Conservation (phyloP, 1,140 invertebrate species). For the Phymastichus coffea region DNA sequence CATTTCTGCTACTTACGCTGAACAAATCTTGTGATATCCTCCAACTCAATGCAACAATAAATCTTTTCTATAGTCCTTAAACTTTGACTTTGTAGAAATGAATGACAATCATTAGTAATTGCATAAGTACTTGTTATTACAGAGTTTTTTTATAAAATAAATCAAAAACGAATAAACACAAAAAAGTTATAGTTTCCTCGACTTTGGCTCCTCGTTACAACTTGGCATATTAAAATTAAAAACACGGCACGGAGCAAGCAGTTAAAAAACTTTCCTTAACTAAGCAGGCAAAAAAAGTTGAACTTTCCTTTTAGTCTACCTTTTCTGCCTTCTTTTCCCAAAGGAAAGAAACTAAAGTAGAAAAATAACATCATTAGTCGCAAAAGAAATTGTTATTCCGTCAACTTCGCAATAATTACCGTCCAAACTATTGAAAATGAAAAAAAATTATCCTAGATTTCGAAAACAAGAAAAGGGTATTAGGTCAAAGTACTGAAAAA, state of each 20-base stretch:
- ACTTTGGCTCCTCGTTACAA: slow-evolving; percentile 9
- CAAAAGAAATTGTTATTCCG: neutral
- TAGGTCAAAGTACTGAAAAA: slow-evolving; percentile 1
- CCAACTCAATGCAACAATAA: too few species aligned
- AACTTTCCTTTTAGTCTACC: neutral
- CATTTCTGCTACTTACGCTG: too few species aligned
- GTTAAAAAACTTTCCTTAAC: neutral
- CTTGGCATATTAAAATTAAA: slow-evolving; percentile 12
- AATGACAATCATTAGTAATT: too few species aligned
- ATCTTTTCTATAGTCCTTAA: too few species aligned
- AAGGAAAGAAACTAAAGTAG: neutral
- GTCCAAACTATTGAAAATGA: neutral
- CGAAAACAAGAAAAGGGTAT: neutral
- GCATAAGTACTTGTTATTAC: neutral
- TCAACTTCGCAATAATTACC: too few species aligned
- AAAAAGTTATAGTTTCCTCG: neutral
- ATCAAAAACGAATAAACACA: neutral
- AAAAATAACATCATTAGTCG: neutral
- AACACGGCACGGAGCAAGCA: slow-evolving; percentile 2
- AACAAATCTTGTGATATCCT: too few species aligned
- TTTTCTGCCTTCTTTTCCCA: neutral
- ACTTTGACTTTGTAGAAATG: too few species aligned
- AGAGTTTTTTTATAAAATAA: neutral
- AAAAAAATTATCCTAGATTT: neutral
- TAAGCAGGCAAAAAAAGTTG: neutral